Base-by-base conservation (phyloP, 2,888 invertebrate genomes). In the Drosophila nr. fundita region DNA sequence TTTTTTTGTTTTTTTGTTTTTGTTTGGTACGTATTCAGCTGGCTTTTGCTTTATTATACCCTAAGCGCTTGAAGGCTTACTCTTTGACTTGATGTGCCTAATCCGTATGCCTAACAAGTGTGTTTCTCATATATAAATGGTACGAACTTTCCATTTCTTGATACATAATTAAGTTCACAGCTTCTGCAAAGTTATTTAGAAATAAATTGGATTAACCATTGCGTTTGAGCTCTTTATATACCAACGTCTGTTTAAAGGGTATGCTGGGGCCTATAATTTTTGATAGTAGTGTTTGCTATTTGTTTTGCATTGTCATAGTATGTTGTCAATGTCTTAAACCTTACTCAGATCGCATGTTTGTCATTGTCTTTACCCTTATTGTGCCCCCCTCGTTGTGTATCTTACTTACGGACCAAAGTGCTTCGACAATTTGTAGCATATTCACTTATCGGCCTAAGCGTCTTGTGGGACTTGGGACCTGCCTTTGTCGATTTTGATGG, bases 401-500 rank as follows among this genome's bases (percentile, higher is more conserved):
- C 45, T 36, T 71, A 64, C 52, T 48, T 34, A 45, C n/a, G n/a
- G 24, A 42, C 29, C 21, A 50, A 32, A 59, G 40, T 61, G 58
- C 58, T 57, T 68, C 74, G 71, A 68, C 87, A 84, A 80, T 76
- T 87, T 83, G 73, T 87, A 76, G 84, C 80, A 84, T 80, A 85
- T 85, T 85, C 77, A 83, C 75, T 82, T 83, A 83, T 86, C 70
- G 76, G 68, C 63, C 69, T 70, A 55, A 49, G 57, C 52, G 71
- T 38, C 71, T 67, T 60, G 34, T 58, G 11, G 15, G 42, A 8
- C 45, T 40, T 53, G 13, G 40, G 40, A 55, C 49, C 30, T 52
- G 53, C 57, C 48, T 70, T 61, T 78, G 70, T 75, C 80, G 69
- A 89, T 89, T 88, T 87, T 78, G 87, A 87, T 87, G 87, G 87